A percentile compares a stretch with the other conserved stretches of the same genome.
Conservation (phyloP, 2,888 invertebrate species). For the Thereva unica region DNA sequence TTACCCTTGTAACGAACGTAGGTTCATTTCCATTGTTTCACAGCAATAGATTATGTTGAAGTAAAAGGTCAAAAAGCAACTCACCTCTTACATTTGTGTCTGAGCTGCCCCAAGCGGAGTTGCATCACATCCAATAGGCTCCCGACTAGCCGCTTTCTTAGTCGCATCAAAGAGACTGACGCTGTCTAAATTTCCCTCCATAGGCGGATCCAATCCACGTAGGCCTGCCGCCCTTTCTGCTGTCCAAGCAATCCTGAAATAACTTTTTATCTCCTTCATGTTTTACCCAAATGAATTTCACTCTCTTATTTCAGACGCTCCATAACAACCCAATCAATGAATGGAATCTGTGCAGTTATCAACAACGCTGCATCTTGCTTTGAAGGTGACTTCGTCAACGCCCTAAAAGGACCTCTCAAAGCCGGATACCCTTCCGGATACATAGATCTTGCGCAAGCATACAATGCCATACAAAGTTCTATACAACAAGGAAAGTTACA, state of each 20-base stretch:
- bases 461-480: constrained; percentile 78
- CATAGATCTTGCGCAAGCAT: constrained; percentile 78
- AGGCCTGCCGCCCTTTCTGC: too few species aligned
- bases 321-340: constrained; percentile 87
- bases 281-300: constrained; percentile 37
- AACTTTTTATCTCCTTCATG: background rate
- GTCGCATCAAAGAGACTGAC: too few species aligned
- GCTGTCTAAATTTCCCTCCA: too few species aligned
- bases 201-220: too few species aligned
- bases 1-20: too few species aligned
- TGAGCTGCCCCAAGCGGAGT: too few species aligned
- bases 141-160: too few species aligned
- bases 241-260: constrained; percentile 7
- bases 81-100: too few species aligned
- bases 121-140: too few species aligned
- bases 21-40: too few species aligned
- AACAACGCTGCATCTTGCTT: constrained; percentile 89
- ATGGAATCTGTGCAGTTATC: constrained; percentile 94
- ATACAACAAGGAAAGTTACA: constrained; percentile 81
- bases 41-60: too few species aligned
- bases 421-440: constrained; percentile 78
- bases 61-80: too few species aligned
- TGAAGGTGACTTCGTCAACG: constrained; percentile 80
- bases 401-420: constrained; percentile 73
- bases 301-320: constrained; percentile 69